Evolutionary conservation across 2,797 vertebrate species (phyloP), one percentile per base, ranked within the genome.

Genomic region (Argyrosomus regius): DNA sequence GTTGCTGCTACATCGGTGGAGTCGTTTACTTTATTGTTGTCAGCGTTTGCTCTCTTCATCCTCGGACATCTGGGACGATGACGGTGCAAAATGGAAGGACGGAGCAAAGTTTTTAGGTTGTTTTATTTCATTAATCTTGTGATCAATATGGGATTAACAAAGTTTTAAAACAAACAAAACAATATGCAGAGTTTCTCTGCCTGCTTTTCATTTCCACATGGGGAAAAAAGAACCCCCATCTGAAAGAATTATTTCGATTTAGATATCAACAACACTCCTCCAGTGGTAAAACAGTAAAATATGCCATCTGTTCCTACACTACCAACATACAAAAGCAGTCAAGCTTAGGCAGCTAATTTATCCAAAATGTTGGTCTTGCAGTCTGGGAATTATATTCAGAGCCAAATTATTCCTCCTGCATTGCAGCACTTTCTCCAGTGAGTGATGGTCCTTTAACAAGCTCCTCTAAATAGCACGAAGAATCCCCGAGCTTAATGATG

Each of bases 1-100:
- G 78, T 88, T 89, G 85, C 83, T 54, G 86, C 80, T 81, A 91
- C 91, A 81, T 75, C 35, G 48, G 64, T 18, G 69, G 78, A 81
- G 84, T 80, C 48, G 83, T 88, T 85, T 76, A 81, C 88, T 88
- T 83, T 83, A 72, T 78, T 58, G 77, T 88, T 72, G 77, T 72
- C 75, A 56, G 67, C 56, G 63, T 81, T 88, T 80, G 87, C 62
- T 78, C 61, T 83, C 76, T 80, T 86, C 70, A 74, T 86, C 50
- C 17, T 4, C 5, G 18, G 75, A 79, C 91, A 92, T 85, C 82
- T 91, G 88, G 65, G 77, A 71, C 4, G 20, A 68, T 74, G 89
- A 80, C 63, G 60, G 50, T 78, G 70, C 75, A 77, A 48, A 81
- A 78, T 28, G 7, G 65, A 62, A 17, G 61, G 63, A 66, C 8